Base-by-base conservation (phyloP, 1,140 invertebrate species). In the Cydia strobilella region DNA sequence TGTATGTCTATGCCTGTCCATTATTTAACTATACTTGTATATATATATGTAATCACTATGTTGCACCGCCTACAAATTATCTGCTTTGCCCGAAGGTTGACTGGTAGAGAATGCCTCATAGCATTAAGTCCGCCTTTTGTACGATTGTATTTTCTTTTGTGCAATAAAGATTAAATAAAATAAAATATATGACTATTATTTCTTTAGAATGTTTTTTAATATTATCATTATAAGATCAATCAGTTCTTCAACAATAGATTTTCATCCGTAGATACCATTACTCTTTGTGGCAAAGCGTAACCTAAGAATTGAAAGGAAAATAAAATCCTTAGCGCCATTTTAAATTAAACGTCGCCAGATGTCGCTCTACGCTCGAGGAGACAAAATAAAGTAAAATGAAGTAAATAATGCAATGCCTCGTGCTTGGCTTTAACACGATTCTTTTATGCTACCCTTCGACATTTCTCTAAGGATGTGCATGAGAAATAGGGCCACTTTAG, bases 321-420 rank as follows among this genome's bases (percentile, higher is more conserved):
- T 59, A 15, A 18, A n/a, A 20, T 59, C 9, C 54, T 23, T 59
- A 23, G 54, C 54, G 54, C 20, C n/a, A n/a, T 59, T 59, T 51
- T 23, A 59, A 23, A 59, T 59, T 59, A 59, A 59, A 59, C 54
- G 54, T 59, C 18, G 18, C 54, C 54, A 59, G 54, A 59, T 59
- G 54, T 23, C 54, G 54, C 54, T 59, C 20, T n/a, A 59, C 54
- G 54, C 54, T 59, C n/a, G 51, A 54, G 48, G 48, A 59, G 54
- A 59, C 54, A 59, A 23, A 59, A 59, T 59, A 59, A 59, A 59
- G 54, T 59, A 59, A 59, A 59, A 59, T 59, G 20, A 23, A 59
- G 12, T 23, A 59, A 59, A 59, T 59, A 59, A 59, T 59, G 54
- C 54, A 59, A 59, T 59, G 18, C 48, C 48, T 59, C n/a, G 51